Evolutionary conservation across 2,888 invertebrate species (phyloP).

Genomic region (Leptinotarsa haldemani): DNA sequence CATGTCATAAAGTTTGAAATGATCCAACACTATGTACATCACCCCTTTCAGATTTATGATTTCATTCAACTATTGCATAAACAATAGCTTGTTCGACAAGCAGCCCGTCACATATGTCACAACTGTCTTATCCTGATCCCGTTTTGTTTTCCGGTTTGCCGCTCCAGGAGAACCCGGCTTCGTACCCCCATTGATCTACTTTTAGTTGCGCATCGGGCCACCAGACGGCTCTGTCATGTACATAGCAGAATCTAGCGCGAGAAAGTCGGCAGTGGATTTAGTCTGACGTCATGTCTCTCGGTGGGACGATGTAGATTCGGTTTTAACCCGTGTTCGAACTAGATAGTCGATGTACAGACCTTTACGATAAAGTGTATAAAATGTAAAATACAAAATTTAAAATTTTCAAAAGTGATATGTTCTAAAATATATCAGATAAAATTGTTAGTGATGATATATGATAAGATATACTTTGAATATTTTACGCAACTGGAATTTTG

Average conservation of each 20-base stretch:
- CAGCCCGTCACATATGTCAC: conserved; percentile 35
- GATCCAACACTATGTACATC: not conserved
- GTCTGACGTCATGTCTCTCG: conserved; percentile 64
- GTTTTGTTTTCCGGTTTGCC: conserved; percentile 25
- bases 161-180: conserved; percentile 16
- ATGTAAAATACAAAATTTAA: conserved; percentile 22
- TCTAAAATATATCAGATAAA: conserved; percentile 6
- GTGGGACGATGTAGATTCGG: conserved; percentile 56
- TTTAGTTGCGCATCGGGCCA: conserved; percentile 20
- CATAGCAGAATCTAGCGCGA: conserved; percentile 28
- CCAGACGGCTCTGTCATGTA: conserved; percentile 33
- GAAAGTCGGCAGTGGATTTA: conserved; percentile 47
- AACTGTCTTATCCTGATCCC: conserved; percentile 33
- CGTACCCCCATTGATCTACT: conserved; percentile 33
- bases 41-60: conserved; percentile 25
- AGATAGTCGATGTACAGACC: conserved; percentile 52
- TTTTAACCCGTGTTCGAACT: conserved; percentile 36
- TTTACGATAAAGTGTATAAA: conserved; percentile 37
- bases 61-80: conserved; percentile 15
- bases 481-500: not conserved
- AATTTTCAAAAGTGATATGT: not conserved
- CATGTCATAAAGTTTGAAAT: not conserved
- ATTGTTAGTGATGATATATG: conserved; percentile 2
- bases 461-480: not conserved
- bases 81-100: conserved; percentile 36